These are phyloP conservation scores for Limnothrissa miodon DNA, from an alignment of 2,113 vertebrate genomes.

Conservation along the genomic window DNA sequence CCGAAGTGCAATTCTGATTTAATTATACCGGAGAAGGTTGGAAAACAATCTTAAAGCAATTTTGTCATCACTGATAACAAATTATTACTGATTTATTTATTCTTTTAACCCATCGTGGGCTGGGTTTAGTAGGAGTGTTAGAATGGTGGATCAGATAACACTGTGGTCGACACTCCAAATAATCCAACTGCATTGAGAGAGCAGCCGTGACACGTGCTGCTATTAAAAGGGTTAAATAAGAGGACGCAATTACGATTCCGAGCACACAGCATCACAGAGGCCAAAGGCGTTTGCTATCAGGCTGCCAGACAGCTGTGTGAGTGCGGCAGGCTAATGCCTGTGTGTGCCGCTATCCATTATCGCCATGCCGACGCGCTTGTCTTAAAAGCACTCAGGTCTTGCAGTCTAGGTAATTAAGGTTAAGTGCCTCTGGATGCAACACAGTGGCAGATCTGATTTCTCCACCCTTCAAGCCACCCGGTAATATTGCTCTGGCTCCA, in stretches of 20 bases:
- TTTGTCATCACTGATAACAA: neutral
- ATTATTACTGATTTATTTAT: neutral
- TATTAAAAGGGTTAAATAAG: neutral
- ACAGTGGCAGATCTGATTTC: slow-evolving; percentile 51
- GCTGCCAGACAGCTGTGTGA: slow-evolving; percentile 24
- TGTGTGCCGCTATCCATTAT: slow-evolving; percentile 38
- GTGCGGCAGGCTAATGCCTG: slow-evolving; percentile 1
- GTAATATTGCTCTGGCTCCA: slow-evolving; percentile 12
- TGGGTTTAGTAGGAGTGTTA: neutral
- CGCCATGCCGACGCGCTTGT: slow-evolving; percentile 25
- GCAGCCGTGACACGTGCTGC: neutral
- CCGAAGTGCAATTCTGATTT: neutral
- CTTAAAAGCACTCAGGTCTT: slow-evolving; percentile 53
- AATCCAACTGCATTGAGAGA: neutral
- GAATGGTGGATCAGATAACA: neutral
- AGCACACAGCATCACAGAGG: slow-evolving; percentile 22
- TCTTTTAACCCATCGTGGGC: neutral
- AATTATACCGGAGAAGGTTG: neutral
- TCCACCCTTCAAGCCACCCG: slow-evolving; percentile 19
- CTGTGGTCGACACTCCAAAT: neutral
- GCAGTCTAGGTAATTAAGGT: slow-evolving; percentile 58
- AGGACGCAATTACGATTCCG: slow-evolving; percentile 20
- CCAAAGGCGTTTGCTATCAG: slow-evolving; percentile 27
- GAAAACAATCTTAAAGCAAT: neutral
- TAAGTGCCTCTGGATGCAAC: slow-evolving; percentile 50